phyloP scores from a whole-genome alignment of 2,797 vertebrate genomes.

The Selene dorsalis region DNA sequence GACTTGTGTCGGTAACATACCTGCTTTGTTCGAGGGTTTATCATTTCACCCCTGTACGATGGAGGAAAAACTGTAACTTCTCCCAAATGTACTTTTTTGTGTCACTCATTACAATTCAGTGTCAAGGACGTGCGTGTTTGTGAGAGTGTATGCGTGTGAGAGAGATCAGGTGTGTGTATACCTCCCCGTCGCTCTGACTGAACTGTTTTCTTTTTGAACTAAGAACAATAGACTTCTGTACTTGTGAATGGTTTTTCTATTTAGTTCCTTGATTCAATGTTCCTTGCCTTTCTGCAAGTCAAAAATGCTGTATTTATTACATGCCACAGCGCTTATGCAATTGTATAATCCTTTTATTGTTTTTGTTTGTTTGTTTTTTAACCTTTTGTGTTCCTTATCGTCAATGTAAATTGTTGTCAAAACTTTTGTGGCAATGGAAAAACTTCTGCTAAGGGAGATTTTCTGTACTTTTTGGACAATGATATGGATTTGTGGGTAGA shows the following conservation, averaged over 20 bases:
- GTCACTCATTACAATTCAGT: conserved; percentile 82
- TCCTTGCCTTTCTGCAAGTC: conserved; percentile 90
- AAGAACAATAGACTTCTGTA: conserved; percentile 85
- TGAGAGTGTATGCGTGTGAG: conserved; percentile 42
- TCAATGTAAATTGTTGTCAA: conserved; percentile 88
- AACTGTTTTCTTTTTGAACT: conserved; percentile 77
- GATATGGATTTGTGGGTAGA: conserved; percentile 91
- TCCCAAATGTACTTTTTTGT: conserved; percentile 77
- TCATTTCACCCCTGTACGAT: conserved; percentile 42
- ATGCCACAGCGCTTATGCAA: conserved; percentile 91
- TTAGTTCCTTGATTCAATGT: conserved; percentile 85
- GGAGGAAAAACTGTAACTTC: conserved; percentile 53
- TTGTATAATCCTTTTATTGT: conserved; percentile 84
- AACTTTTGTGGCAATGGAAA: conserved; percentile 86
- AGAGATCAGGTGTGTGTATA: conserved; percentile 59
- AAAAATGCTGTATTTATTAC: conserved; percentile 91
- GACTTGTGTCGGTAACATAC: conserved; percentile 53
- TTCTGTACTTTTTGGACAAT: conserved; percentile 90
- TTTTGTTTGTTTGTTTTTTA: conserved; percentile 47
- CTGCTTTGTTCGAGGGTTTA: conserved; percentile 58
- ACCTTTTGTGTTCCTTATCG: conserved; percentile 81
- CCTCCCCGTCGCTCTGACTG: conserved; percentile 67
- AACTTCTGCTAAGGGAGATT: conserved; percentile 81
- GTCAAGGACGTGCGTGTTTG: conserved; percentile 63
- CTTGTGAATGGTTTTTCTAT: conserved; percentile 85